Evolutionary conservation across 2,797 vertebrate genomes (phyloP).

Genomic region (Iguana delicatissima): DNA sequence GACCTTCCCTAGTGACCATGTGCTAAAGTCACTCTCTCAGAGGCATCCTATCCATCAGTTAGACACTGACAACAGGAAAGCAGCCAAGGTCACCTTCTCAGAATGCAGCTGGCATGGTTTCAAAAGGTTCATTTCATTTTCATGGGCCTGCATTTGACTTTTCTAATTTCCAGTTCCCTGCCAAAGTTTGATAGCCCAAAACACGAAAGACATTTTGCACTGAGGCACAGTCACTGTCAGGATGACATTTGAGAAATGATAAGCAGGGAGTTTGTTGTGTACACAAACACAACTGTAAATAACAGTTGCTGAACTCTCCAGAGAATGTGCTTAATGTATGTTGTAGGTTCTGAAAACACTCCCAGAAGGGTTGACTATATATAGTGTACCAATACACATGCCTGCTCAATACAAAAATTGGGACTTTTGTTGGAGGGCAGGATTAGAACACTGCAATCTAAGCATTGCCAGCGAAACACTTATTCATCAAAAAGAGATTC

Average conservation of each 20-base stretch:
- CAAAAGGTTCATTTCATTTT: constrained; percentile 50
- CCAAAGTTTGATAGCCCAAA: constrained; percentile 45
- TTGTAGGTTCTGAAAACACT: constrained; percentile 60
- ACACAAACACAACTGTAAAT: constrained; percentile 49
- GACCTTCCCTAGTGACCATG: constrained; percentile 26
- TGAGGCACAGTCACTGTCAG: constrained; percentile 15
- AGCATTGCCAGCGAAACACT: constrained; percentile 55
- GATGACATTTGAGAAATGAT: constrained; percentile 64
- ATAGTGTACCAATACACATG: constrained; percentile 45
- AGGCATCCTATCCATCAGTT: constrained; percentile 68
- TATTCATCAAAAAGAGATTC: constrained; percentile 16
- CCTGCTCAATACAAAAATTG: constrained; percentile 38
- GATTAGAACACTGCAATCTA: constrained; percentile 55
- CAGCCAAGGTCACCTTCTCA: constrained; percentile 66
- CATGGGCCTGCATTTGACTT: constrained; percentile 40
- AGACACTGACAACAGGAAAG: constrained; percentile 53
- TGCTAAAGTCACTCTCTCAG: constrained; percentile 54
- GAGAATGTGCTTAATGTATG: constrained; percentile 55
- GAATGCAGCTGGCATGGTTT: constrained; percentile 50
- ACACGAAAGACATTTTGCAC: constrained; percentile 54
- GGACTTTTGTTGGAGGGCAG: constrained; percentile 55
- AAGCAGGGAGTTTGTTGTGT: constrained; percentile 43
- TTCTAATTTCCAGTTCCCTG: constrained; percentile 49
- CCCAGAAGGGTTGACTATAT: constrained; percentile 48
- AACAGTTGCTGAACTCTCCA: constrained; percentile 47